Evolutionary conservation across 2,888 invertebrate genomes (phyloP).

Genomic region (Mimas tiliae): DNA sequence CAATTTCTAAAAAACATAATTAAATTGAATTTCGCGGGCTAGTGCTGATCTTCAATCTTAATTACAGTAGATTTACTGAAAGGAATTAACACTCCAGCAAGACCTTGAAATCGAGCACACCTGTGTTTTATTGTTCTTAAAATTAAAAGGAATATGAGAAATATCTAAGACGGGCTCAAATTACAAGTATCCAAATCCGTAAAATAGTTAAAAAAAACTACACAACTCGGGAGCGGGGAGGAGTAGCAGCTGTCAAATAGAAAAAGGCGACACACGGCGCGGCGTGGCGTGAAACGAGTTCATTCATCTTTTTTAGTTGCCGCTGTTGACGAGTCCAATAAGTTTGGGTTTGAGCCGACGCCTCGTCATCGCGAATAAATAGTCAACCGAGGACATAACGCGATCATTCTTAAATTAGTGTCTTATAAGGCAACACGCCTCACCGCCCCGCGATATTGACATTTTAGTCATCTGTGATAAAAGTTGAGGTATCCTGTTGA

Average conservation of each 20-base stretch:
- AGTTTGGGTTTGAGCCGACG: slow-evolving; percentile 58
- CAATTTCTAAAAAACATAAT: no score
- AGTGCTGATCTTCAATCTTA: no score
- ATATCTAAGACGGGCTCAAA: no score
- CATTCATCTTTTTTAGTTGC: slow-evolving; percentile 62
- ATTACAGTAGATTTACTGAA: no score
- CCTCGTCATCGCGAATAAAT: slow-evolving; percentile 73
- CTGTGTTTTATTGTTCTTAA: no score
- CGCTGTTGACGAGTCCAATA: slow-evolving; percentile 59
- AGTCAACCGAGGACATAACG: slow-evolving; percentile 64
- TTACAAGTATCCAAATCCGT: no score
- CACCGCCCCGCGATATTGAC: slow-evolving; percentile 66
- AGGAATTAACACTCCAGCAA: no score
- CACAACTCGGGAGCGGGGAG: no score
- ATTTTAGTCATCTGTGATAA: slow-evolving; percentile 78
- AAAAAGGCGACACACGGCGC: slow-evolving; percentile 57
- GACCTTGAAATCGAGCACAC: no score
- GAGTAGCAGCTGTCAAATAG: slow-evolving; percentile 37
- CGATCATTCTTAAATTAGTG: slow-evolving; percentile 66
- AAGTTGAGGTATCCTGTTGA: slow-evolving; percentile 65
- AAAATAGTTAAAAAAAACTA: no score
- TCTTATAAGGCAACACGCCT: slow-evolving; percentile 62
- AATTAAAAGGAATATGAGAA: no score
- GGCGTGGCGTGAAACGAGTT: slow-evolving; percentile 54
- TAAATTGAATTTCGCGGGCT: no score